These are phyloP conservation scores for Tupaia tana DNA, from an alignment of 2,113 vertebrate genomes.

Conservation along the genomic window DNA sequence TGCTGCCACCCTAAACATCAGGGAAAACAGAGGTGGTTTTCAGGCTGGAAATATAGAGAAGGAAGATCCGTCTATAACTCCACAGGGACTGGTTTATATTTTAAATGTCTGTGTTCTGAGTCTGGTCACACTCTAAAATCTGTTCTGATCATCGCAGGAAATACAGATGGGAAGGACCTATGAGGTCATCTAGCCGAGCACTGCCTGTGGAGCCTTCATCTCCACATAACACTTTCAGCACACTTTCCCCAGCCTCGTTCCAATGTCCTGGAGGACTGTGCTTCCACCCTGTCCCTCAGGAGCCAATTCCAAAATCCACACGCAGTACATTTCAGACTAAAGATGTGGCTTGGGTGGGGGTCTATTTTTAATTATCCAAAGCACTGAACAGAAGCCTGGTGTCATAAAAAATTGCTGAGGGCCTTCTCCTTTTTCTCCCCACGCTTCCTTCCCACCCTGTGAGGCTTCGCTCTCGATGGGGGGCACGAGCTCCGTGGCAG, in stretches of 20 bases:
- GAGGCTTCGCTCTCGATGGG: neutral
- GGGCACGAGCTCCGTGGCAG: constrained; percentile 18
- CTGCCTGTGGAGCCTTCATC: constrained; percentile 22
- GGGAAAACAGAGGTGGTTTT: neutral
- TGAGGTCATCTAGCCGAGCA: constrained; percentile 51
- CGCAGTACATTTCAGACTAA: constrained; percentile 53
- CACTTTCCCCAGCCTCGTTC: constrained; percentile 1
- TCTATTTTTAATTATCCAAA: constrained; percentile 73
- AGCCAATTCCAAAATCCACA: constrained; percentile 74
- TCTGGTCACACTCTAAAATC: constrained; percentile 62
- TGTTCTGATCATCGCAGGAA: constrained; percentile 30
- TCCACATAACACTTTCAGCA: neutral
- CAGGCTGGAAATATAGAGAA: neutral
- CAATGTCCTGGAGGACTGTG: constrained; percentile 16
- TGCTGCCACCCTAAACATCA: neutral
- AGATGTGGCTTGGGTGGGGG: constrained; percentile 60
- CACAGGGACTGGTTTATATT: constrained; percentile 26
- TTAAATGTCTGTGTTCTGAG: constrained; percentile 63
- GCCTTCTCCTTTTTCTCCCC: constrained; percentile 26
- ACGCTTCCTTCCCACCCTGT: neutral
- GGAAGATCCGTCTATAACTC: constrained; percentile 1
- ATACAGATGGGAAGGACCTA: constrained; percentile 64
- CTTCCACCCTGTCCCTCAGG: constrained; percentile 57
- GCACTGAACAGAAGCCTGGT: constrained; percentile 68
- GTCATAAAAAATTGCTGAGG: constrained; percentile 54